phyloP scores from a whole-genome alignment of 2,113 vertebrate genomes.

The Notothenia rossii region DNA sequence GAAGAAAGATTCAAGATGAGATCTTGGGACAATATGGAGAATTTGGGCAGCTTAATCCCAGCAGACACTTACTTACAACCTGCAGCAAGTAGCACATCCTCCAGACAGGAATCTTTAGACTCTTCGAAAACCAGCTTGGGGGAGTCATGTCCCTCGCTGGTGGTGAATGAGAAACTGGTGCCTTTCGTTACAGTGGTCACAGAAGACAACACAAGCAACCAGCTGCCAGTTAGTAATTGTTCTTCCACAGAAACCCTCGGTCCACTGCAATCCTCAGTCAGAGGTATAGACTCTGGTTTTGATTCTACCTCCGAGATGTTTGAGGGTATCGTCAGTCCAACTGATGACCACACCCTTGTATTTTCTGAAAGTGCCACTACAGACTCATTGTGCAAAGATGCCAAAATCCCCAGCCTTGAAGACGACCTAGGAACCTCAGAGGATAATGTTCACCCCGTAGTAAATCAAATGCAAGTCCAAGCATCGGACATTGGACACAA shows the following conservation, averaged over 20 bases:
- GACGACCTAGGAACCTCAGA: conserved; percentile 66
- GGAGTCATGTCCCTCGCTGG: conserved; percentile 59
- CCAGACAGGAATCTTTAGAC: conserved; percentile 74
- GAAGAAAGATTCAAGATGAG: conserved; percentile 75
- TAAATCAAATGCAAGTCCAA: conserved; percentile 69
- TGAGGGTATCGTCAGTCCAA: conserved; percentile 62
- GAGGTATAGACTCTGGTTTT: conserved; percentile 72
- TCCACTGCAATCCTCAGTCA: conserved; percentile 63
- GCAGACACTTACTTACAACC: conserved; percentile 73
- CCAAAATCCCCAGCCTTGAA: conserved; percentile 80
- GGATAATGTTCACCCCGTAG: conserved; percentile 17
- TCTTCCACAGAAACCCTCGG: conserved; percentile 75
- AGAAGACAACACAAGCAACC: conserved; percentile 62
- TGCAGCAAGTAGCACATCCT: conserved; percentile 57
- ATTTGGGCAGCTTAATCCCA: conserved; percentile 74
- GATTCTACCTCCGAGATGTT: conserved; percentile 74
- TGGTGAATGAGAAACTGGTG: conserved; percentile 76
- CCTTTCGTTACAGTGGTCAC: conserved; percentile 80
- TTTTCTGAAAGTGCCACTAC: conserved; percentile 62
- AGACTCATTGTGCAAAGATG: conserved; percentile 78
- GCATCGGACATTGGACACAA: conserved; percentile 54
- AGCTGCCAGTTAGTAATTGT: conserved; percentile 58
- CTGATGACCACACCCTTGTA: conserved; percentile 56
- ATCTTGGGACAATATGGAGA: conserved; percentile 79
- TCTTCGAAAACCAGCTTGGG: conserved; percentile 54